phyloP scores from a whole-genome alignment of 2,797 vertebrate species.

The Acanthurus leucopareius region DNA sequence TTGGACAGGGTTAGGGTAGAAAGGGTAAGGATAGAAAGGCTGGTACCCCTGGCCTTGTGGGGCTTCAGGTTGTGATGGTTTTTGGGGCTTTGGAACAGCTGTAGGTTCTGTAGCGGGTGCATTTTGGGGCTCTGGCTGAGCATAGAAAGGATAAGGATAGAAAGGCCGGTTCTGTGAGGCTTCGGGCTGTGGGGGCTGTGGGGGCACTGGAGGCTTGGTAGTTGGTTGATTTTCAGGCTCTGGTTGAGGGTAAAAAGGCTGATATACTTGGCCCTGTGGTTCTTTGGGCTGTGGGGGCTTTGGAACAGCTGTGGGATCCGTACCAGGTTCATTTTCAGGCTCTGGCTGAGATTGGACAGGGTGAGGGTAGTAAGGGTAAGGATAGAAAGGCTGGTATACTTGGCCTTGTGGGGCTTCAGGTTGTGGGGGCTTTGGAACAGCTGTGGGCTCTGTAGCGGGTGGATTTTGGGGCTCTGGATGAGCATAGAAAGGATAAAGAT shows the following conservation, averaged over 20 bases:
- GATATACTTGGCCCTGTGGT: not conserved
- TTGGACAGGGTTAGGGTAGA: not conserved
- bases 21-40: not conserved
- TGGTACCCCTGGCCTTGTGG: not conserved
- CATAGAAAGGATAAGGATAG: slow-evolving; percentile 12
- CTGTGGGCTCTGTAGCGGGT: not conserved
- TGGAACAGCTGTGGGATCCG: not conserved
- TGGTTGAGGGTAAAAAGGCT: not conserved
- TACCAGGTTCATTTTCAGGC: not conserved
- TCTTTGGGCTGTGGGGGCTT: slow-evolving; percentile 1
- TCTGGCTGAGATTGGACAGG: not conserved
- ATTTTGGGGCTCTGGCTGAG: not conserved
- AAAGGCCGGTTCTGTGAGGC: not conserved
- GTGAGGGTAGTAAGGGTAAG: not conserved
- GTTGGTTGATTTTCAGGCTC: not conserved
- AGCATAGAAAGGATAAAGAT: not conserved
- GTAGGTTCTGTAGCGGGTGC: too few species aligned
- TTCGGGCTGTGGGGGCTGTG: not conserved
- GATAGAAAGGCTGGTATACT: not conserved
- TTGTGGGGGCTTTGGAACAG: not conserved
- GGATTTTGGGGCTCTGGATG: not conserved
- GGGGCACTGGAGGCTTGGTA: not conserved
- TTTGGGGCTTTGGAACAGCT: not conserved
- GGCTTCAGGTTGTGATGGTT: not conserved
- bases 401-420: not conserved